Conservation (phyloP, 1,140 invertebrate genomes). For the Papilio dardanus region DNA sequence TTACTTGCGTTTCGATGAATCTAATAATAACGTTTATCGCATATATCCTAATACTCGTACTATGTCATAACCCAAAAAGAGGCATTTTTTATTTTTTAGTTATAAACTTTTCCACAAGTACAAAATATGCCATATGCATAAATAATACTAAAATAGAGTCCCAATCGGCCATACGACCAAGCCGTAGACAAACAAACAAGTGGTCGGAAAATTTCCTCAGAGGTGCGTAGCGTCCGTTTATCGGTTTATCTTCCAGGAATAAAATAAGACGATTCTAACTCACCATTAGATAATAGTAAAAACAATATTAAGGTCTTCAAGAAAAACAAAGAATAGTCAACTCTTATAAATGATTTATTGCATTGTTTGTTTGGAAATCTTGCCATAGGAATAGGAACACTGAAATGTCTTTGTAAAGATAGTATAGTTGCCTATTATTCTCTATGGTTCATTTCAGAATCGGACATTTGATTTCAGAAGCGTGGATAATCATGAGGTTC, state of each 20-base stretch:
- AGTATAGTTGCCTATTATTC: not conserved
- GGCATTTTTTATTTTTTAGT: not conserved
- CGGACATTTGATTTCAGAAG: not conserved
- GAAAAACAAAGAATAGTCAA: not conserved
- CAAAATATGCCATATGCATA: slow-evolving; percentile 2
- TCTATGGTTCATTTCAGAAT: no score
- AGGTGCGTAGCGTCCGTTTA: slow-evolving; percentile 40
- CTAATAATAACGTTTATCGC: not conserved
- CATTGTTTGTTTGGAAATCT: not conserved
- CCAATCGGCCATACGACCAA: not conserved
- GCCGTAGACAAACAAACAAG: slow-evolving; percentile 50
- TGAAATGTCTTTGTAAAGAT: not conserved
- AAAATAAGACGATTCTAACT: slow-evolving; percentile 24
- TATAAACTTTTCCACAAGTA: not conserved
- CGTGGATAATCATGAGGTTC: not conserved
- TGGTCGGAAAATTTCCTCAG: slow-evolving; percentile 48
- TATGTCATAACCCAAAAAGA: not conserved
- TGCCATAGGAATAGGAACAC: not conserved
- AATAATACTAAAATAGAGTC: slow-evolving; percentile 22
- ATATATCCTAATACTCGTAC: not conserved
- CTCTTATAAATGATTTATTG: not conserved
- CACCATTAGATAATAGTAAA: not conserved
- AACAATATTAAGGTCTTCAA: not conserved
- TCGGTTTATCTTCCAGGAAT: slow-evolving; percentile 25
- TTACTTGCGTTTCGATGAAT: not conserved